Percentiles rank a stretch among this genome's conserved stretches.
Conservation (phyloP, 1,140 invertebrate genomes). For the Platorchestia sp. region DNA sequence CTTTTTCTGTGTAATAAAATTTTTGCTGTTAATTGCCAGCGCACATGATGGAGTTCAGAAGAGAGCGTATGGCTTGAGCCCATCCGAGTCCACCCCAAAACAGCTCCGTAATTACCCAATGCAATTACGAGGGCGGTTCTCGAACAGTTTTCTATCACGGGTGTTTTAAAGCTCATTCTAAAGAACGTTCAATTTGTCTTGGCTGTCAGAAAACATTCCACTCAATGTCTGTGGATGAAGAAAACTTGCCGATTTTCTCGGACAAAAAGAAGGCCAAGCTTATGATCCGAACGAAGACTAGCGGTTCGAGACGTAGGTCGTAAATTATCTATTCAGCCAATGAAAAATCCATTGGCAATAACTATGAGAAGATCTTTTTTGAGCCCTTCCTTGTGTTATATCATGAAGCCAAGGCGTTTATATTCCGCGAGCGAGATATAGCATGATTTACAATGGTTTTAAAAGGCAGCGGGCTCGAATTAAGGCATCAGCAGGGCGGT, state of each 20-base stretch:
- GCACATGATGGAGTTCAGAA: background rate
- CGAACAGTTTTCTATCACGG: background rate
- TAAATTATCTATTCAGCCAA: constrained; percentile 56
- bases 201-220: constrained; percentile 1
- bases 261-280: constrained; percentile 5
- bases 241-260: background rate
- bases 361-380: constrained; percentile 48
- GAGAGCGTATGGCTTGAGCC: background rate
- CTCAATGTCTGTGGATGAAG: background rate
- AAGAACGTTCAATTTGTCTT: constrained; percentile 31
- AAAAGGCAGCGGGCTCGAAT: constrained; percentile 52
- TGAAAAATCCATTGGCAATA: constrained; percentile 55
- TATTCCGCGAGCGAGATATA: constrained; percentile 40
- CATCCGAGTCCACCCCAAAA: background rate
- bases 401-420: constrained; percentile 29
- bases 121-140: background rate
- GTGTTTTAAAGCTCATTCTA: background rate
- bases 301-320: constrained; percentile 12
- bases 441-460: constrained; percentile 53
- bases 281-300: background rate
- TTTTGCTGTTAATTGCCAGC: background rate
- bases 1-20: background rate
- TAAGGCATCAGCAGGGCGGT: constrained; percentile 46
- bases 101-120: background rate
- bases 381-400: constrained; percentile 30